Conservation (phyloP, 2,797 vertebrate genomes). For the Serranus cabrilla region DNA sequence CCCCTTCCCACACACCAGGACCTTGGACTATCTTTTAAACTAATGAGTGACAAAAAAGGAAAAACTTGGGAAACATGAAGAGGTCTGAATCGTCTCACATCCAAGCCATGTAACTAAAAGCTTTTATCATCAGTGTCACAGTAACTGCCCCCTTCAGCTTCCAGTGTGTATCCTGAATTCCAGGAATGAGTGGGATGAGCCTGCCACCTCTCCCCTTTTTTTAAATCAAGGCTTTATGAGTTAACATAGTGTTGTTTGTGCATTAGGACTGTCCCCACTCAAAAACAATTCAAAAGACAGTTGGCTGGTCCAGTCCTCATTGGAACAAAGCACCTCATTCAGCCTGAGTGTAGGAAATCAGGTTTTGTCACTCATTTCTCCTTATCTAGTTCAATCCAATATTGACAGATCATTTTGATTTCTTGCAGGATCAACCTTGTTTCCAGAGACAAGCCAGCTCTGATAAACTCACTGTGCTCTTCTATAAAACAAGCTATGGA, state of each 20-base stretch:
- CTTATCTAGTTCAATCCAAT: slow-evolving; percentile 22
- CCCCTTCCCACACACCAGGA: too few relatives aligned
- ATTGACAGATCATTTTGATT: background rate
- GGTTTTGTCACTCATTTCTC: slow-evolving; percentile 35
- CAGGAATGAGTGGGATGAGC: slow-evolving; percentile 64
- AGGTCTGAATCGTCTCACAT: too few relatives aligned
- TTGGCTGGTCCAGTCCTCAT: slow-evolving; percentile 63
- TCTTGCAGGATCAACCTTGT: too few relatives aligned
- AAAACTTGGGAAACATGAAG: too few relatives aligned
- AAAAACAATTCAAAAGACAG: slow-evolving; percentile 78
- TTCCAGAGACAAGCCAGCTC: too few relatives aligned
- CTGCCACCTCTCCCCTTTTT: slow-evolving; percentile 54
- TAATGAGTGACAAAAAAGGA: too few relatives aligned
- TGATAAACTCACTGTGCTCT: too few relatives aligned
- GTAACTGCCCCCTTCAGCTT: slow-evolving; percentile 35
- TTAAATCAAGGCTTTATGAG: slow-evolving; percentile 71
- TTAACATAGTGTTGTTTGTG: slow-evolving; percentile 73
- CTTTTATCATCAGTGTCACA: slow-evolving; percentile 9
- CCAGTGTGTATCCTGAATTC: slow-evolving; percentile 45
- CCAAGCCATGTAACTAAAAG: too few relatives aligned
- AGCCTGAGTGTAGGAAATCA: slow-evolving; percentile 66
- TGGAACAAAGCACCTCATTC: slow-evolving; percentile 67
- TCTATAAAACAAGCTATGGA: too few relatives aligned
- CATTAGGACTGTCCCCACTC: slow-evolving; percentile 53
- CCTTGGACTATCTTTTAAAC: too few relatives aligned